These are phyloP conservation scores for Teleopsis dalmanni DNA, from an alignment of 1,140 invertebrate genomes.

Conservation along the genomic window DNA sequence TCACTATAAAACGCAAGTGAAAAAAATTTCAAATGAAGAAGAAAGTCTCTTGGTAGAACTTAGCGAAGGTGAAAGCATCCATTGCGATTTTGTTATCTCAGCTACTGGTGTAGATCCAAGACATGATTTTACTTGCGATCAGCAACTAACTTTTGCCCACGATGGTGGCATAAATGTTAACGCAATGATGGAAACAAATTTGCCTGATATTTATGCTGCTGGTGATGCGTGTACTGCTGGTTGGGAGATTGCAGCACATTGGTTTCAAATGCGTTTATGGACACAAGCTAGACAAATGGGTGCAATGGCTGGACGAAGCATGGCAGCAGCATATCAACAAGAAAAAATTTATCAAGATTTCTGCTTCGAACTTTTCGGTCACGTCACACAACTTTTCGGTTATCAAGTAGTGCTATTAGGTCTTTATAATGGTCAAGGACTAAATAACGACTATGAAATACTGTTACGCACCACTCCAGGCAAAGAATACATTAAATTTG, in stretches of 20 bases:
- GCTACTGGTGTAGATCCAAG: conserved; percentile 87
- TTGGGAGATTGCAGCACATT: conserved; percentile 74
- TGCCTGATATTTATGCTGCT: conserved; percentile 79
- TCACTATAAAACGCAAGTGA: conserved; percentile 65
- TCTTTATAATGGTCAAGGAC: conserved; percentile 86
- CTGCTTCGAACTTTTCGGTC: conserved; percentile 95
- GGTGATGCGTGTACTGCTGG: conserved; percentile 82
- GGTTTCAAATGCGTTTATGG: conserved; percentile 97
- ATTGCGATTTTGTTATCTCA: conserved; percentile 89
- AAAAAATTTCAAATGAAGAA: conserved; percentile 28
- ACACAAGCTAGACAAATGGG: conserved; percentile 98
- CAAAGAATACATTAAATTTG: conserved; percentile 84
- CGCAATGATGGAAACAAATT: conserved; percentile 75
- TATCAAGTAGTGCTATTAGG: conserved; percentile 91
- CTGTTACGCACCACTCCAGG: conserved; percentile 76
- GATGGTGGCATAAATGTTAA: conserved; percentile 79
- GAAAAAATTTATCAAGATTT: conserved; percentile 77
- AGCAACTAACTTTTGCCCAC: conserved; percentile 51
- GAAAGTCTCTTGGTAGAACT: conserved; percentile 62
- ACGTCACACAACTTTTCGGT: conserved; percentile 92
- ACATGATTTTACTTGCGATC: conserved; percentile 51
- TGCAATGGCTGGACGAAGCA: conserved; percentile 82
- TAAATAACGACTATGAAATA: conserved; percentile 78
- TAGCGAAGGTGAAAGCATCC: conserved; percentile 63
- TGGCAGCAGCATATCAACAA: conserved; percentile 59